These are phyloP conservation scores for Keiferia lycopersicella DNA, from an alignment of 2,888 invertebrate species.

Conservation along the genomic window DNA sequence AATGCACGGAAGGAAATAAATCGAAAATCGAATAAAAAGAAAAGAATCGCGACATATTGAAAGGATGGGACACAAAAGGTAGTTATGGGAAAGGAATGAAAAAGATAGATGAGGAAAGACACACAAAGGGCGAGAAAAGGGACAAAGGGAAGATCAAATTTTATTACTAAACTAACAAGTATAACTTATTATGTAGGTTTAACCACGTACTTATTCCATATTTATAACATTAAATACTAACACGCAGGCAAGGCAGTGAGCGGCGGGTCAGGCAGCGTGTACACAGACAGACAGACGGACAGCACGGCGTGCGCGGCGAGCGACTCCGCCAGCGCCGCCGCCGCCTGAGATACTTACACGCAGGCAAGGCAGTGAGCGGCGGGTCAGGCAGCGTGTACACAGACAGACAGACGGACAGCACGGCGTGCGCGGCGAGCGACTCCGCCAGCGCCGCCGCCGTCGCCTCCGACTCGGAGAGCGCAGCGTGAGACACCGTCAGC, in stretches of 20 bases:
- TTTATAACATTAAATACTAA: no score
- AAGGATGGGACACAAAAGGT: no score
- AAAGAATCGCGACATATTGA: no score
- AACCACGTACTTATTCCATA: no score
- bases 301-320: conserved; percentile 85
- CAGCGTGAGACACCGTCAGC: conserved; percentile 62
- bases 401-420: conserved; percentile 86
- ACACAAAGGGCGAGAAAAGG: no score
- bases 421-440: conserved; percentile 83
- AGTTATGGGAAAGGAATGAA: no score
- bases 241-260: conserved; percentile 86
- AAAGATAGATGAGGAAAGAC: no score
- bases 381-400: conserved; percentile 85
- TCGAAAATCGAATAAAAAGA: no score
- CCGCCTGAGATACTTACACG: conserved; percentile 82
- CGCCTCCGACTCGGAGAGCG: conserved; percentile 81
- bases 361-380: conserved; percentile 85
- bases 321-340: conserved; percentile 81
- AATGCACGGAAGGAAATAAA: no score
- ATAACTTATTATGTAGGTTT: no score
- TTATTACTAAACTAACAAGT: no score
- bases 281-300: conserved; percentile 86
- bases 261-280: conserved; percentile 84
- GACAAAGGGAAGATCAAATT: no score
- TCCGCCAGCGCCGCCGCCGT: conserved; percentile 80